These are phyloP conservation scores for Cephalopterus ornatus DNA, from an alignment of 2,113 vertebrate genomes.

Conservation along the genomic window DNA sequence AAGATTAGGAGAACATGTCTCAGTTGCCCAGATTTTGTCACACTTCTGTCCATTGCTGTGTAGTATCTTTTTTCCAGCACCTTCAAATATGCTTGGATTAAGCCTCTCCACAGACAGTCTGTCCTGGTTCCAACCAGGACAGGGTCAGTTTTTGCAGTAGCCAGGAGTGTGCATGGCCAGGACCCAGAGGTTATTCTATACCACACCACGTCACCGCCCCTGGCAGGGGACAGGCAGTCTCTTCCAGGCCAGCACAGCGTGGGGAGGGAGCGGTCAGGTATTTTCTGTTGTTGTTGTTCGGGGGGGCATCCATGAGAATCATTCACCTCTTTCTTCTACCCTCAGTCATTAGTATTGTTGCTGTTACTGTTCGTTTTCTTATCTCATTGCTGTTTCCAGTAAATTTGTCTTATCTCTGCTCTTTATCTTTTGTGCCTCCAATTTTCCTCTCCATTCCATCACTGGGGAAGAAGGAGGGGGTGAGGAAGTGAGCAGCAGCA, in stretches of 20 bases:
- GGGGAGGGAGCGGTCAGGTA: background rate
- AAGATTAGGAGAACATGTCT: background rate
- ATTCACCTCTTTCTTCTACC: background rate
- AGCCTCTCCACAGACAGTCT: background rate
- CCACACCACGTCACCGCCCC: background rate
- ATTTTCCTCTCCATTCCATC: background rate
- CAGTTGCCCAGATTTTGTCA: background rate
- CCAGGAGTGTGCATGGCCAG: background rate
- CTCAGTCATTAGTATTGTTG: too few relatives aligned
- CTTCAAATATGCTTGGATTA: background rate
- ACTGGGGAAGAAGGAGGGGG: background rate
- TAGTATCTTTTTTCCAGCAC: background rate
- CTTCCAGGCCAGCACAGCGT: background rate
- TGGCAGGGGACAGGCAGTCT: background rate
- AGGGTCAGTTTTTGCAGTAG: background rate
- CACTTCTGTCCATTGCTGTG: fast-evolving
- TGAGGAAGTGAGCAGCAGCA: background rate
- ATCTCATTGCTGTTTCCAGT: background rate
- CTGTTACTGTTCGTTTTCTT: background rate
- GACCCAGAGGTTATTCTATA: background rate
- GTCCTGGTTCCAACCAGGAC: background rate
- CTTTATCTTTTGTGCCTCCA: background rate
- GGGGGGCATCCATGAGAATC: background rate
- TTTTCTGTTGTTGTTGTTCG: background rate
- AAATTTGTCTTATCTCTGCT: background rate